These are phyloP conservation scores for Microcaecilia unicolor DNA, from an alignment of 2,797 vertebrate species.

Conservation along the genomic window DNA sequence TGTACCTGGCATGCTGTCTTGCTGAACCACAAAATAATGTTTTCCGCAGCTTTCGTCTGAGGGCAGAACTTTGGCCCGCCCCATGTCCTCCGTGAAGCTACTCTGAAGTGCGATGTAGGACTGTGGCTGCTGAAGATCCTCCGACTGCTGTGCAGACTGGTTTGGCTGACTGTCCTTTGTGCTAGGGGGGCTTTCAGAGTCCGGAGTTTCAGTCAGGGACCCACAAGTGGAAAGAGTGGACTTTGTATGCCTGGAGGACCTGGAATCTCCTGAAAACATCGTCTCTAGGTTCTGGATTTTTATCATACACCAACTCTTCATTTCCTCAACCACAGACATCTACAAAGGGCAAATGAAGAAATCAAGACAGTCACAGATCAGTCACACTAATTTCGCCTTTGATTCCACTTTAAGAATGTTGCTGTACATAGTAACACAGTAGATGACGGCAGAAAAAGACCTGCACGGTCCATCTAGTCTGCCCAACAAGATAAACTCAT, in stretches of 20 bases:
- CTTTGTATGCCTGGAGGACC: conserved; percentile 49
- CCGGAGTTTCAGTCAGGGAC: conserved; percentile 44
- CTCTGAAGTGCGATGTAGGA: conserved; percentile 27
- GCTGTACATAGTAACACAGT: no score
- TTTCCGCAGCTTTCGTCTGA: conserved; percentile 47
- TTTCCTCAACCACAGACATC: conserved; percentile 76
- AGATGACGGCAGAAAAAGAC: no score
- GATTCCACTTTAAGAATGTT: no score
- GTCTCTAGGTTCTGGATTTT: conserved; percentile 86
- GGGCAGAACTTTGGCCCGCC: conserved; percentile 11
- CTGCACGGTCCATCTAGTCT: no score
- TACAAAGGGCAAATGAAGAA: conserved; percentile 35
- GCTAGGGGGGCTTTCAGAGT: conserved; percentile 20
- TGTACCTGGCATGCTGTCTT: no score
- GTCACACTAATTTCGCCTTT: no score
- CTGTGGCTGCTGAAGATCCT: conserved; percentile 35
- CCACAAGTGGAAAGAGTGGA: conserved; percentile 56
- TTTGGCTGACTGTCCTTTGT: conserved; percentile 20
- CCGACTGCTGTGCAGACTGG: conserved; percentile 13
- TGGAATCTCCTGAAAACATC: conserved; percentile 65
- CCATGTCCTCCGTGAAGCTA: conserved; percentile 22
- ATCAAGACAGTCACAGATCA: neutral
- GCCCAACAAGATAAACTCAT: no score
- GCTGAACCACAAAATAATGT: conserved; percentile 19
- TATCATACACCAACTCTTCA: conserved; percentile 90